Conservation (phyloP, 2,113 vertebrate species). For the Callopanchax toddi region DNA sequence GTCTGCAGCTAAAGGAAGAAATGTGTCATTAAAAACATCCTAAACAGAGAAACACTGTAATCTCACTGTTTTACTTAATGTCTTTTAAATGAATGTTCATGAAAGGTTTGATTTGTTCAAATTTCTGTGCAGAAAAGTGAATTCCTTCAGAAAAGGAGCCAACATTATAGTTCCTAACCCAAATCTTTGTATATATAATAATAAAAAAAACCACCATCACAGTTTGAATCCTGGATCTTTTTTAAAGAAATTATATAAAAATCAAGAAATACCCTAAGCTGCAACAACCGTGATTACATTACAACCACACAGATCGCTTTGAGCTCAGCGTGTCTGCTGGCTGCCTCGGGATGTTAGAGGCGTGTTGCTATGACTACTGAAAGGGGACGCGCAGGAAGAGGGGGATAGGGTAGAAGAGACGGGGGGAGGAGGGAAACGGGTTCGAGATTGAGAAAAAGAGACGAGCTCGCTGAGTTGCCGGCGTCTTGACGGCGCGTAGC, state of each 20-base stretch:
- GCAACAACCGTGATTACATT: slow-evolving; percentile 71
- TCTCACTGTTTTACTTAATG: too few species aligned
- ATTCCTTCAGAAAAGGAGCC: too few species aligned
- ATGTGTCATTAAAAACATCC: too few species aligned
- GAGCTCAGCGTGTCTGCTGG: slow-evolving; percentile 73
- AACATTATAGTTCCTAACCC: too few species aligned
- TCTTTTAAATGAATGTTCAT: too few species aligned
- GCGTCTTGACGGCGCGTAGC: slow-evolving; percentile 65
- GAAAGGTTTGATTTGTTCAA: too few species aligned
- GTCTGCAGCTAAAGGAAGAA: too few species aligned
- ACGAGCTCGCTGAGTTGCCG: slow-evolving; percentile 57
- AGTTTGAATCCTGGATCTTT: slow-evolving; percentile 47
- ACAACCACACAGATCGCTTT: slow-evolving; percentile 45
- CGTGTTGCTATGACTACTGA: slow-evolving; percentile 92
- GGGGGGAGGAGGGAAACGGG: slow-evolving; percentile 44
- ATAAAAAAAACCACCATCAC: too few species aligned
- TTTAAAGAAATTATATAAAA: slow-evolving; percentile 34
- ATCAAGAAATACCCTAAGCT: slow-evolving; percentile 48
- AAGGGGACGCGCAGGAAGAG: slow-evolving; percentile 80
- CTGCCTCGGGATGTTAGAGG: slow-evolving; percentile 90
- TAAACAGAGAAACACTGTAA: too few species aligned
- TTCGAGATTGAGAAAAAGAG: slow-evolving; percentile 55
- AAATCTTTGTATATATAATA: too few species aligned
- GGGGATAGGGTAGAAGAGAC: slow-evolving; percentile 42
- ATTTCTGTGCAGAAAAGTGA: too few species aligned